A percentile compares a stretch with the other conserved stretches of the same genome.
Evolutionary conservation across 2,797 vertebrate genomes (phyloP).

Genomic region (Sylvia borin): DNA sequence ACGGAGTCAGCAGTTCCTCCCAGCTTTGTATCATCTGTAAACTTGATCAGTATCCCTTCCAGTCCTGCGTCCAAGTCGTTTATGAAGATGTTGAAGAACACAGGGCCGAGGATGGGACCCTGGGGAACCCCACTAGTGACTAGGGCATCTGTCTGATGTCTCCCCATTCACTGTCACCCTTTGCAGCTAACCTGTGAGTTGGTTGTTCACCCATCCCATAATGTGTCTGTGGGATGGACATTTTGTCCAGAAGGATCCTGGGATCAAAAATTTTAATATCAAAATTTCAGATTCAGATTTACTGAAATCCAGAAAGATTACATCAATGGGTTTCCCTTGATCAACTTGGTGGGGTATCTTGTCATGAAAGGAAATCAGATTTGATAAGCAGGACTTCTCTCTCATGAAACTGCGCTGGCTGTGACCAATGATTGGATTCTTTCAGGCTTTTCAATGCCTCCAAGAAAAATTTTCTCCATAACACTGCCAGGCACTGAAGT

Average conservation of each 20-base stretch:
- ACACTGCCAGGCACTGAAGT: neutral
- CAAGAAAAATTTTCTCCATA: neutral
- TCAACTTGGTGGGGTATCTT: neutral
- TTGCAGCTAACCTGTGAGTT: accelerated
- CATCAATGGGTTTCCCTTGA: neutral
- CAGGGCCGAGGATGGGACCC: neutral
- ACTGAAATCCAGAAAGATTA: neutral
- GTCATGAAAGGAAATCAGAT: neutral
- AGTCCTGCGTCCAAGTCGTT: neutral
- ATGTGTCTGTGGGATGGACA: neutral
- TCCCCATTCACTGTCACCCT: neutral
- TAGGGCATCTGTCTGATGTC: neutral
- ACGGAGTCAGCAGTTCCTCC: neutral
- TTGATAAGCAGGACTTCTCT: neutral
- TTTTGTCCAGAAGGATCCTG: neutral
- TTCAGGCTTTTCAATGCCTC: neutral
- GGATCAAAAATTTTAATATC: neutral
- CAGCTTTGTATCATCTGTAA: neutral
- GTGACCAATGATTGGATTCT: neutral
- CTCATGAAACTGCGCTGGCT: neutral
- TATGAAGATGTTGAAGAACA: neutral
- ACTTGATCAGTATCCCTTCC: neutral
- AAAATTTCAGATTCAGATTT: neutral
- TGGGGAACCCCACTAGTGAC: neutral
- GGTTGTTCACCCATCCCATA: neutral